Base-by-base conservation (phyloP, 2,888 invertebrate genomes). In the Pristionchus arcanus region DNA sequence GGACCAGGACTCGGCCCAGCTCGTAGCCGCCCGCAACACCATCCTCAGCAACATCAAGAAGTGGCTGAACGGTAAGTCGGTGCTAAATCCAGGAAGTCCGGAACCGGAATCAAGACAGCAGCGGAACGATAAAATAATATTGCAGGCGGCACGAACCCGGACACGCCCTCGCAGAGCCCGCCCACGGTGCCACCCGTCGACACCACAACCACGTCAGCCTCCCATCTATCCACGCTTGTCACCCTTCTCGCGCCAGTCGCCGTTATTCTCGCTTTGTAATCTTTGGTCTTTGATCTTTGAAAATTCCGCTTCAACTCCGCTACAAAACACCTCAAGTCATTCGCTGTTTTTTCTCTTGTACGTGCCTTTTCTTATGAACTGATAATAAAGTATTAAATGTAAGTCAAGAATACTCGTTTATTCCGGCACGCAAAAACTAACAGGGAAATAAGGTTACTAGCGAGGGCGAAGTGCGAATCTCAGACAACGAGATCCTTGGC, bases 31-130 rank as follows among this genome's bases (percentile, higher is more conserved):
- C 16, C 21, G 89, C 3, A n/a, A 25, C 15, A 81, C 81, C 37
- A 89, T 89, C 66, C 66, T 83, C 28, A 28, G 15, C 66, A 81
- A 81, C 63, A 89, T 89, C 83, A 55, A 89, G 28, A 31, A 19
- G 34, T 89, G 83, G 81, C 83, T 89, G 19, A 71, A 31, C 42
- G n/a, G 87, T 88, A 55, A 88, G 87, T 87, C 37, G 74, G 34
- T 16, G 25, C 74, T 74, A 74, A 74, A 74, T 9, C 21, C 9
- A 66, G 66, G 66, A 66, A 28, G 66, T 66, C 66, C 28, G 55
- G 55, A 55, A 21, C 4, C 11, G 42, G 42, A 7, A 49, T 42
- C 42, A 42, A 9, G 42, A 49, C 11, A 49, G 4, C 11, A 49
- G 55, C 55, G 55, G 55, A 55, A 55, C 55, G 21, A 2, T 3